Base-by-base conservation (phyloP, 2,113 vertebrate species). In the Panurus biarmicus region DNA sequence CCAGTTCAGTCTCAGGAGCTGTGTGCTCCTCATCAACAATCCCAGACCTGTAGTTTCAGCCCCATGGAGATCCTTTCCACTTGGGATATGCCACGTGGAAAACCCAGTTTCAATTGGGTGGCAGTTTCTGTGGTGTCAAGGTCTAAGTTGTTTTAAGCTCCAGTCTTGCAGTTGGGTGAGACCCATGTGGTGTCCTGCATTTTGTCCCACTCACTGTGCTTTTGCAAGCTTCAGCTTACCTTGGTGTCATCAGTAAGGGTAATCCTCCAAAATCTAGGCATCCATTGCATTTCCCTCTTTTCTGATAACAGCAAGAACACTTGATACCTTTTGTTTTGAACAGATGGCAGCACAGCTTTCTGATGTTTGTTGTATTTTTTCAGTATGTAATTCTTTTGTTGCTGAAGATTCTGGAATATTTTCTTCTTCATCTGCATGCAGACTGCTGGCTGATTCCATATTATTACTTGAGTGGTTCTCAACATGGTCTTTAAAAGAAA, bases 61-160 rank as follows among this genome's bases (percentile, higher is more conserved):
- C 42, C 31, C 11, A 4, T 8, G 10, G 25, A 36, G 40, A 8
- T 64, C 23, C 12, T 3, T 64, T 18, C 12, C 17, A 5, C 62
- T 35, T 35, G 3, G 0, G 1, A 14, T 40, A 2, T 0, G 2
- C 14, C 9, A 15, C 8, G 4, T 2, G 1, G 13, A 25, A 17
- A 50, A 31, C 47, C 7, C 21, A 20, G 1, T 5, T 76, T 50
- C 28, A 48, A 0, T 2, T 61, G 13, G 35, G 7, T 42, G 35
- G 25, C 23, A 26, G 0, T 35, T 67, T 54, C 16, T 57, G 42
- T 33, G 51, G 18, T 40, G 28, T 57, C 22, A 40, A 36, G 36
- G 35, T 47, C 50, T 87, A 40, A 53, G 29, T 60, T 73, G 1
- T 15, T n/a, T 36, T 38, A 54, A 62, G 24, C 40, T 58, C 57